These are phyloP conservation scores for Sesia apiformis DNA, from an alignment of 2,888 invertebrate genomes.

Conservation along the genomic window DNA sequence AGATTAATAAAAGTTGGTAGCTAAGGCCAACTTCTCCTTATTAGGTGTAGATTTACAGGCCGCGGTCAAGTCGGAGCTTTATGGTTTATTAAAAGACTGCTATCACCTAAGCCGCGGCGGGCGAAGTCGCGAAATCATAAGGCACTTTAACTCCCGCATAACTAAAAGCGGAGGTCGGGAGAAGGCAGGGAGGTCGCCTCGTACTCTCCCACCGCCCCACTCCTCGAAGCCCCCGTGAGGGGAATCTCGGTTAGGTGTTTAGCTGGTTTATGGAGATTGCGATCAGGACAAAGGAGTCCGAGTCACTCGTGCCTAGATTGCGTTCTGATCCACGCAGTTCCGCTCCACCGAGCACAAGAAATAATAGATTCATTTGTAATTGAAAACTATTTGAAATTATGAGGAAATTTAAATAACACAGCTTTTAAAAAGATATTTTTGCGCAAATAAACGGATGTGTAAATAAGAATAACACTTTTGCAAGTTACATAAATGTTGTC, in stretches of 20 bases:
- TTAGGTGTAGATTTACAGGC: background rate
- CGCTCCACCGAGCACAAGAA: constrained; percentile 13
- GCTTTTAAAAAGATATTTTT: too few relatives aligned
- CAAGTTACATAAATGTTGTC: too few relatives aligned
- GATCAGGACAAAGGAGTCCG: constrained; percentile 66
- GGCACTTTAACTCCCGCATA: constrained; percentile 51
- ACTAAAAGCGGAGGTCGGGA: constrained; percentile 18
- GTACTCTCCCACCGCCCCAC: constrained; percentile 11
- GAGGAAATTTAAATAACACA: too few relatives aligned
- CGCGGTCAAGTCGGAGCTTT: constrained; percentile 16
- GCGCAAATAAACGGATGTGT: too few relatives aligned
- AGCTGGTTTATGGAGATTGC: constrained; percentile 72
- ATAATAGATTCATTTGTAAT: background rate
- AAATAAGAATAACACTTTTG: too few relatives aligned
- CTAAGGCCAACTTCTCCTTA: background rate
- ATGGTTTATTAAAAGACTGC: constrained; percentile 40
- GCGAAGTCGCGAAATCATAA: constrained; percentile 50
- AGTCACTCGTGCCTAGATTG: constrained; percentile 57
- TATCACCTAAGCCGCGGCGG: constrained; percentile 26
- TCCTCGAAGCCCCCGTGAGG: constrained; percentile 30
- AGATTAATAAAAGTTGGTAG: too few relatives aligned
- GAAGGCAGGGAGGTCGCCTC: background rate
- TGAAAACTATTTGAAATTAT: background rate
- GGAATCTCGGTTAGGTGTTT: constrained; percentile 65
- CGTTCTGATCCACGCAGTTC: constrained; percentile 47